Conservation (phyloP, 2,113 vertebrate species). For the Brachyistius frenatus region DNA sequence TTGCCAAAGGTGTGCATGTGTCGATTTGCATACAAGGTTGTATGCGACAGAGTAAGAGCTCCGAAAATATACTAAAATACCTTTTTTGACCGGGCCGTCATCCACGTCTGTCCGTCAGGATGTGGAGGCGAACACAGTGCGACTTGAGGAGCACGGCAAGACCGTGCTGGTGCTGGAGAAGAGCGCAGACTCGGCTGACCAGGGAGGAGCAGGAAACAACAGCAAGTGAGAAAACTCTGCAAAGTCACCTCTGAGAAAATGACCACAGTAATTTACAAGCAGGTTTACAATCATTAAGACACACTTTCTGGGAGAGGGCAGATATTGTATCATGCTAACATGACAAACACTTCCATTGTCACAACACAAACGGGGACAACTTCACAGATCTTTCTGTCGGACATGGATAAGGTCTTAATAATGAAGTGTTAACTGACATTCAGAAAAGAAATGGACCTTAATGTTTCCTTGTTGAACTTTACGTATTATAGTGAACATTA, state of each 20-base stretch:
- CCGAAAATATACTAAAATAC: neutral
- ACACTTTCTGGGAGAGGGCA: neutral
- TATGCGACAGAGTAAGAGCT: neutral
- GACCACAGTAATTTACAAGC: neutral
- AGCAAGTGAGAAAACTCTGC: constrained; percentile 68
- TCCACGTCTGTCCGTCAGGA: constrained; percentile 81
- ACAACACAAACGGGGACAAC: constrained; percentile 1
- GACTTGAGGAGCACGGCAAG: constrained; percentile 94
- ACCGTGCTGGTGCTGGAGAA: constrained; percentile 94
- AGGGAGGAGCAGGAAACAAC: constrained; percentile 83
- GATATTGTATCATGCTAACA: neutral
- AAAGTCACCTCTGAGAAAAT: neutral
- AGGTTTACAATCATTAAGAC: constrained; percentile 6
- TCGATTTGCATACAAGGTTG: fast-evolving
- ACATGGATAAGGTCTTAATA: neutral
- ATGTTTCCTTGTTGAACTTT: constrained; percentile 34
- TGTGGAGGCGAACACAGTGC: constrained; percentile 95
- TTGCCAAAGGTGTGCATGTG: neutral
- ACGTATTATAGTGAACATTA: constrained; percentile 48
- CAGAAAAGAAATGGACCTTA: constrained; percentile 46
- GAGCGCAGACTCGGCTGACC: constrained; percentile 74
- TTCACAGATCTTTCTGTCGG: neutral
- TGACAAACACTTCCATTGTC: neutral
- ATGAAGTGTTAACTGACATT: constrained; percentile 12
- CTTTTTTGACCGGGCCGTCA: too few relatives aligned